Evolutionary conservation across 2,888 invertebrate species (phyloP).

Genomic region (Tiphia femorata): DNA sequence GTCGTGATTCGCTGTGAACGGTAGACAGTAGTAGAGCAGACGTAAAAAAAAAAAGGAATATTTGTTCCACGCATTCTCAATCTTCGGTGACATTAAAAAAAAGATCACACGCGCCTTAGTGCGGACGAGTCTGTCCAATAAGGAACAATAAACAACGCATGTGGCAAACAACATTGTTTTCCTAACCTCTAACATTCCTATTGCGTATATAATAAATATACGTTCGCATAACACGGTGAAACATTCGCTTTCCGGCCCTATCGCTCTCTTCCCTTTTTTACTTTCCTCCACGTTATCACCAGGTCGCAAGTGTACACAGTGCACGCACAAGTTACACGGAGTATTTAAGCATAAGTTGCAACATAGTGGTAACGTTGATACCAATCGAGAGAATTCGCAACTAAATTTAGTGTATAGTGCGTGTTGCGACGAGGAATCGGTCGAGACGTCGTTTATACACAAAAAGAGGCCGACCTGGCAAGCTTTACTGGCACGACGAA

Average conservation of each 20-base stretch:
- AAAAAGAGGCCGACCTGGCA: conserved; percentile 13
- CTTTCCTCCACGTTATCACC: neutral
- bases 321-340: no score
- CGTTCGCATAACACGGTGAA: neutral
- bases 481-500: conserved; percentile 24
- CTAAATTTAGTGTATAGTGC: conserved; percentile 27
- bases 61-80: no score
- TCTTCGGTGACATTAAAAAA: no score
- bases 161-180: conserved; percentile 18
- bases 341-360: conserved; percentile 19
- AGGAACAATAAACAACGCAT: neutral
- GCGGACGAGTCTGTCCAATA: no score
- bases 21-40: conserved; percentile 28
- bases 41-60: conserved; percentile 11
- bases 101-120: neutral
- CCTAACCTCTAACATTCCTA: conserved; percentile 30
- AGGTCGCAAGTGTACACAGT: conserved; percentile 5
- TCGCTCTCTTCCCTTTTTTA: neutral
- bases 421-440: neutral
- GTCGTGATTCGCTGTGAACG: conserved; percentile 22
- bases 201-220: neutral
- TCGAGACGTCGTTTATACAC: neutral
- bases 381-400: conserved; percentile 3
- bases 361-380: conserved; percentile 11
- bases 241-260: conserved; percentile 3